phyloP scores from a whole-genome alignment of 2,888 invertebrate genomes.

The Nesidiocoris tenuis region DNA sequence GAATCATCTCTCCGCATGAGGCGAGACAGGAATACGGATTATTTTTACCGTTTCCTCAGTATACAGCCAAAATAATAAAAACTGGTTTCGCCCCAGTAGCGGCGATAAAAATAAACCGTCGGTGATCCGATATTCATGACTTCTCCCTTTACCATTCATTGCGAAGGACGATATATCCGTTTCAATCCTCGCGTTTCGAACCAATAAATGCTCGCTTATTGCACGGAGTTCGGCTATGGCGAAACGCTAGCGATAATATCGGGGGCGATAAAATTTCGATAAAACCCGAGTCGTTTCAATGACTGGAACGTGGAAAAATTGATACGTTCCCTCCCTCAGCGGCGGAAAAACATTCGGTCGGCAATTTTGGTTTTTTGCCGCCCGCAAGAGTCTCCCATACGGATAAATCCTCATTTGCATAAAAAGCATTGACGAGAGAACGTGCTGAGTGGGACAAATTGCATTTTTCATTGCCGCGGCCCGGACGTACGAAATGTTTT shows the following conservation, averaged over 20 bases:
- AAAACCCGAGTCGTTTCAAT: background rate
- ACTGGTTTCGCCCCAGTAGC: background rate
- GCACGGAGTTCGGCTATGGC: background rate
- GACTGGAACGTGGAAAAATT: background rate
- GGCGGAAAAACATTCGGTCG: background rate
- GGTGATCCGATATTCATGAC: background rate
- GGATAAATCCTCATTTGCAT: constrained; percentile 32
- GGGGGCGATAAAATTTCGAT: background rate
- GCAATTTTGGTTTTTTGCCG: background rate
- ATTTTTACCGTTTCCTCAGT: too few relatives aligned
- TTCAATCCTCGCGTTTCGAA: background rate
- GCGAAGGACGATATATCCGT: background rate
- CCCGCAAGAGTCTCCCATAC: background rate
- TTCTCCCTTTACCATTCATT: background rate
- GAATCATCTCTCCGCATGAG: too few relatives aligned
- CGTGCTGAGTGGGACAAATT: constrained; percentile 41
- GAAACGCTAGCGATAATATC: background rate
- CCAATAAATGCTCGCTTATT: background rate
- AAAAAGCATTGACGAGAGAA: constrained; percentile 38
- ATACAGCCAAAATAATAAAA: background rate
- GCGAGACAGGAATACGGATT: too few relatives aligned
- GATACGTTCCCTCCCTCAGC: background rate
- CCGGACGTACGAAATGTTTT: background rate
- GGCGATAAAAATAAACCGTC: background rate
- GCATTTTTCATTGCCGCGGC: constrained; percentile 37